Evolutionary conservation across 2,888 invertebrate genomes (phyloP), one percentile per base, ranked within the genome.

Genomic region (Patella ulyssiponensis): DNA sequence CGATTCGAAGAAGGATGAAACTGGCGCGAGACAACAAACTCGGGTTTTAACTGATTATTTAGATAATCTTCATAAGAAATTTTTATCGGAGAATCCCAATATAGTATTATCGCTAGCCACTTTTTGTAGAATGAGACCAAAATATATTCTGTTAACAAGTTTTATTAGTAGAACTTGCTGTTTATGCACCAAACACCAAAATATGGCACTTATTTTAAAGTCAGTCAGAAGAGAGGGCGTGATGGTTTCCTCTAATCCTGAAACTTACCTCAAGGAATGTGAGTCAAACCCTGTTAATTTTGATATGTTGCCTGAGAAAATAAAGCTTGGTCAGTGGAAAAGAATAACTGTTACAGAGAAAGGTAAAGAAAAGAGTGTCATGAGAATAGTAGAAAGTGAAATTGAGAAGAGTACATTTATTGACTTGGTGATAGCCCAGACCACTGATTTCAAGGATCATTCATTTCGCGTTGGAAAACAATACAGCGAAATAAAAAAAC

Each of bases 391-490:
- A n/a, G 33, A 27, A 33, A 20, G 33, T 11, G 15, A n/a, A 17
- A 15, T 71, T 51, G 23, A n/a, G 9, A 78, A 75, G 27, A 52
- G 27, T 17, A 73, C 74, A 15, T 78, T 78, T 54, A 20, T 75
- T 1, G 17, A 2, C 12, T 17, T n/a, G 9, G 20, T 72, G 17
- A 23, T 51, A 3, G 20, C 14, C 14, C 72, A 76, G 72, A 44
- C 71, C 20, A 14, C 12, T 17, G 79, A 82, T 1, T 81, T 83
- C 51, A 33, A 58, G n/a, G 70, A 77, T 4, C 77, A 83, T 72
- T 53, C 78, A 17, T 9, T 11, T 2, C 56, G 76, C 71, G 71
- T 82, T 3, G 23, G 51, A 12, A 73, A 44, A 15, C 80, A 84
- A 73, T 84, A 78, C 44, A 44, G 33, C 3, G 75, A 80, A 52